Evolutionary conservation across 2,888 invertebrate species (phyloP).

Genomic region (Amphimallon solstitiale): DNA sequence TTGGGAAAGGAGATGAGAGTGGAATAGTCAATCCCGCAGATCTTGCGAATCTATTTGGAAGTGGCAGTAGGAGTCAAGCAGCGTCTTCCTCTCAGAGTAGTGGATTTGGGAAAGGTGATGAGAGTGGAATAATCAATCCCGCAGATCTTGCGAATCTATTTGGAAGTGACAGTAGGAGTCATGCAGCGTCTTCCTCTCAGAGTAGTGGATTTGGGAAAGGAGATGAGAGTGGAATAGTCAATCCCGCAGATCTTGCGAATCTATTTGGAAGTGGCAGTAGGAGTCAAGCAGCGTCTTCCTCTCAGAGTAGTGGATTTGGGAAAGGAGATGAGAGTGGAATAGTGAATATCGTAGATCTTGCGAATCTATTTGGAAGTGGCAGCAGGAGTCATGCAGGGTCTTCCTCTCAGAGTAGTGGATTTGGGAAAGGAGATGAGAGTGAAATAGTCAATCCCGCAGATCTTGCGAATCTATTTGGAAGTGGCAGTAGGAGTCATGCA

Average conservation of each 20-base stretch:
- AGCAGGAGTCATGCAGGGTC: slow-evolving; percentile 1
- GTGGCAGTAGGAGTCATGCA: too few relatives aligned
- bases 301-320: background rate
- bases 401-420: background rate
- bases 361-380: background rate
- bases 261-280: background rate
- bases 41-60: background rate
- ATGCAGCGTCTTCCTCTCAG: background rate
- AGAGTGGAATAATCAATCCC: background rate
- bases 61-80: too few relatives aligned
- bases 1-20: too few relatives aligned
- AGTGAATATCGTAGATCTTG: too few relatives aligned
- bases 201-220: background rate
- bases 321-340: too few relatives aligned
- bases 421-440: too few relatives aligned
- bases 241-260: too few relatives aligned
- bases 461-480: background rate
- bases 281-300: too few relatives aligned
- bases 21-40: background rate
- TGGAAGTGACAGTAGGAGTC: background rate
- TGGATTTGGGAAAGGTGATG: background rate
- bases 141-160: background rate
- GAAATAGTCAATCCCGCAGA: too few relatives aligned
- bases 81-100: too few relatives aligned
- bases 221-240: too few relatives aligned